Percentiles rank a stretch among this genome's conserved stretches.
These are phyloP conservation scores for Diadumene lineata DNA, from an alignment of 92 coral and sea anemone genomes.

Conservation along the genomic window DNA sequence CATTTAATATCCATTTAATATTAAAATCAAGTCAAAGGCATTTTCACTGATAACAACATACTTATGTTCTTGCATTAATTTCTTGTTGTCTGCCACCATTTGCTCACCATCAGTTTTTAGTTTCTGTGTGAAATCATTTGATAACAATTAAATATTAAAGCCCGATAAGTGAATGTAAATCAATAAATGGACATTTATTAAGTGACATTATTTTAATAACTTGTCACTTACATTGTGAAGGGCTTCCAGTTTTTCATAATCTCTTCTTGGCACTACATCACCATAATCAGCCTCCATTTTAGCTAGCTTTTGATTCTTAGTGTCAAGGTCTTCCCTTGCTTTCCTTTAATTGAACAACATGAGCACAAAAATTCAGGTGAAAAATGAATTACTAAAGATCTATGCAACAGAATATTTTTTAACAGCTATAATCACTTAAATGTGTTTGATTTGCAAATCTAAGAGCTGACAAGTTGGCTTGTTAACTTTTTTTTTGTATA, in stretches of 20 bases:
- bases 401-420: too few relatives aligned
- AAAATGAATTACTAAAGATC: too few relatives aligned
- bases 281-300: conserved; percentile 99
- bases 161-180: background rate
- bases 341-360: conserved; percentile 52
- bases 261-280: conserved; percentile 96
- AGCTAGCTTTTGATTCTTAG: conserved; percentile 83
- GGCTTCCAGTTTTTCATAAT: conserved; percentile 82
- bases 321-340: conserved; percentile 94
- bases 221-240: conserved; percentile 63
- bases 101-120: conserved; percentile 75
- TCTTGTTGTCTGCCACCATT: conserved; percentile 64
- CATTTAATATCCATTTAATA: too few relatives aligned
- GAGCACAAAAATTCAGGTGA: too few relatives aligned
- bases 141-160: background rate
- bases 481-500: too few relatives aligned
- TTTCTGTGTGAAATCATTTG: conserved; percentile 43
- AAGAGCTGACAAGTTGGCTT: too few relatives aligned
- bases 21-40: too few relatives aligned
- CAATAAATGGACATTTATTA: background rate
- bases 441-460: too few relatives aligned
- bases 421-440: too few relatives aligned
- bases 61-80: conserved; percentile 97
- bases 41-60: conserved; percentile 1
- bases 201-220: too few relatives aligned